phyloP scores from a whole-genome alignment of 2,113 vertebrate species.

The Melozone crissalis region DNA sequence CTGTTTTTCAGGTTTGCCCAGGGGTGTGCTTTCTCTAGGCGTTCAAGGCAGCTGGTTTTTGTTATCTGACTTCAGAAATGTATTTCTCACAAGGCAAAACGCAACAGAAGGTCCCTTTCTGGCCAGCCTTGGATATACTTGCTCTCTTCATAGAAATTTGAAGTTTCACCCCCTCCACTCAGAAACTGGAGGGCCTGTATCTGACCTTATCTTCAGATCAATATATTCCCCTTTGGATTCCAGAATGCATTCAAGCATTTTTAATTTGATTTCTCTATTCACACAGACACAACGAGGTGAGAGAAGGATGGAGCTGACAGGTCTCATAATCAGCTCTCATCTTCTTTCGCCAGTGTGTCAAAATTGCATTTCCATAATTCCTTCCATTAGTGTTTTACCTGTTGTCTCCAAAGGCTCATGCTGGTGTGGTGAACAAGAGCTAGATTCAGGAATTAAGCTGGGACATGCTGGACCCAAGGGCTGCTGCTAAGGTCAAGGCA shows the following conservation, averaged over 20 bases:
- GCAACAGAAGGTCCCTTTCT: not conserved
- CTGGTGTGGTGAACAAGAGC: not conserved
- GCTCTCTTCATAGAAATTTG: not conserved
- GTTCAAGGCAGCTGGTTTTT: not conserved
- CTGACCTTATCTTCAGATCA: conserved; percentile 11
- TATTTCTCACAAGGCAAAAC: not conserved
- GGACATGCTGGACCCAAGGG: fast-evolving
- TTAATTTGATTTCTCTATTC: conserved; percentile 63
- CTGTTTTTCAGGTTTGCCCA: not conserved
- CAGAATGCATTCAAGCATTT: conserved; percentile 5
- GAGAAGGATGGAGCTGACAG: conserved; percentile 35
- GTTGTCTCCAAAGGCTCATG: not conserved
- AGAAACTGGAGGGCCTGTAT: not conserved
- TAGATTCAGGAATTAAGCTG: not conserved
- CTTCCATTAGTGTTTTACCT: not conserved
- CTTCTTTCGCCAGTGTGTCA: not conserved
- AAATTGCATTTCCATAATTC: conserved; percentile 36
- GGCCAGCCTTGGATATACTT: not conserved
- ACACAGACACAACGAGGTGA: not conserved
- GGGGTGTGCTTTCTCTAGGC: not conserved
- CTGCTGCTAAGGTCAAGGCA: not conserved
- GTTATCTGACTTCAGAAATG: not conserved
- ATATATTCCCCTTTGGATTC: not conserved
- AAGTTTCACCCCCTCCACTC: not conserved
- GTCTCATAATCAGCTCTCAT: conserved; percentile 35